Conservation (phyloP, 2,797 vertebrate species). For the Percopsis omiscomaycus region DNA sequence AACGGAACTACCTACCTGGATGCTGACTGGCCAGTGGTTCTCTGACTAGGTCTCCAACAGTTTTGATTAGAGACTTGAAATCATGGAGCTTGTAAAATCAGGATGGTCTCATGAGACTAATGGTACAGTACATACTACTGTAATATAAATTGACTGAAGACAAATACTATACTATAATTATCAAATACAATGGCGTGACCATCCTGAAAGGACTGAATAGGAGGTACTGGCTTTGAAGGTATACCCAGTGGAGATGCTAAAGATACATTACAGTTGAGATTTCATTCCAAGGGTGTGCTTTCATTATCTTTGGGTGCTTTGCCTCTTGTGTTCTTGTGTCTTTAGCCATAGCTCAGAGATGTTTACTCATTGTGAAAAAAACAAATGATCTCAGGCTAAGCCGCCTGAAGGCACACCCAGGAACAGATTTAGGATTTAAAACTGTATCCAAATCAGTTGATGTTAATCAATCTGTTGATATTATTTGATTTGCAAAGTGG, state of each 20-base stretch:
- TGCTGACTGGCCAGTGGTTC: no score
- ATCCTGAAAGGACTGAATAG: slow-evolving; percentile 34
- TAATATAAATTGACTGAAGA: slow-evolving; percentile 44
- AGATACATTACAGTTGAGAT: slow-evolving; percentile 57
- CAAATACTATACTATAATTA: slow-evolving; percentile 55
- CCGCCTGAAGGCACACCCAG: slow-evolving; percentile 39
- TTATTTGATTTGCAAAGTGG: slow-evolving; percentile 73
- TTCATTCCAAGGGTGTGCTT: slow-evolving; percentile 56
- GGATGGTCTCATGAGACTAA: neutral
- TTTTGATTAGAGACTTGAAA: neutral
- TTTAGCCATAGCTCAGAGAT: slow-evolving; percentile 56
- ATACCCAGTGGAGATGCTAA: slow-evolving; percentile 22
- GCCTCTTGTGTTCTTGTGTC: slow-evolving; percentile 52
- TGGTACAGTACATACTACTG: slow-evolving; percentile 24
- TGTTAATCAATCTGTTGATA: neutral
- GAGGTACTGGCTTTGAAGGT: neutral
- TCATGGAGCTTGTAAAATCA: neutral
- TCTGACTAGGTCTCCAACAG: slow-evolving; percentile 10
- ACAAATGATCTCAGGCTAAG: slow-evolving; percentile 56
- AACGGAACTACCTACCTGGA: neutral
- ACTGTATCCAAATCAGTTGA: slow-evolving; percentile 7
- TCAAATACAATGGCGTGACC: slow-evolving; percentile 9
- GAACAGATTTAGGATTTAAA: slow-evolving; percentile 53
- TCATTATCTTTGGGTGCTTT: slow-evolving; percentile 51
- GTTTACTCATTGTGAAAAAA: slow-evolving; percentile 63